These are phyloP conservation scores for Shinisaurus crocodilurus DNA, from an alignment of 2,113 vertebrate genomes.

Conservation along the genomic window DNA sequence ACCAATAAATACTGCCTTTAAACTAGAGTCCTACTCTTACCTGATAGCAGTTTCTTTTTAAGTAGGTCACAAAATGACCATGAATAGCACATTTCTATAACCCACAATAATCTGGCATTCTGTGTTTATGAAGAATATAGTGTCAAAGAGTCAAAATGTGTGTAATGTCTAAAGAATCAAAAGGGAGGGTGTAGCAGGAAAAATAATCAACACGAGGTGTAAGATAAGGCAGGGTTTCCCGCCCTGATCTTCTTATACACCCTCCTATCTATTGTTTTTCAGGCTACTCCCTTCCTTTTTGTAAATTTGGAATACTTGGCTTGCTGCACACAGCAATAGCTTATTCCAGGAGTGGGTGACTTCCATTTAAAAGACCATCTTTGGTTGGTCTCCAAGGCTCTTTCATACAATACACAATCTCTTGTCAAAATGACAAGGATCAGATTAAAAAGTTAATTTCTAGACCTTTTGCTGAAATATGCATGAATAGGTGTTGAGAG, in stretches of 20 bases:
- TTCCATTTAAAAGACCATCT: background rate
- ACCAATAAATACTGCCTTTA: background rate
- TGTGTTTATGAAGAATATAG: background rate
- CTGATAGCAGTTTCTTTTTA: rapidly evolving
- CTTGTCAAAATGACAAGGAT: background rate
- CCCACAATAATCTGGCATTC: background rate
- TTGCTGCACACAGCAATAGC: background rate
- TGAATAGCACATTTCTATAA: conserved; percentile 21
- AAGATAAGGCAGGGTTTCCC: conserved; percentile 21
- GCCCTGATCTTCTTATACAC: conserved; percentile 23
- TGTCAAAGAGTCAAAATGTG: conserved; percentile 43
- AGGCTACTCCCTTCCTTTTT: conserved; percentile 28
- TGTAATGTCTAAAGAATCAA: background rate
- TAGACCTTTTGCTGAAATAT: background rate
- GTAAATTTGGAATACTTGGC: conserved; percentile 5
- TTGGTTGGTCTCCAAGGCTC: background rate
- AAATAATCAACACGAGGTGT: background rate
- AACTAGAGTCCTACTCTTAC: background rate
- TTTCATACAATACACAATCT: background rate
- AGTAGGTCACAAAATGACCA: background rate
- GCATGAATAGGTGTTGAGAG: background rate
- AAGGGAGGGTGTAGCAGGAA: conserved; percentile 38
- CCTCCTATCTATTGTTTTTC: conserved; percentile 9
- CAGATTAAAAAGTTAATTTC: background rate
- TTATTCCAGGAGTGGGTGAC: background rate